phyloP scores from a whole-genome alignment of 2,888 invertebrate species.

The Erpobdella octoculata region DNA sequence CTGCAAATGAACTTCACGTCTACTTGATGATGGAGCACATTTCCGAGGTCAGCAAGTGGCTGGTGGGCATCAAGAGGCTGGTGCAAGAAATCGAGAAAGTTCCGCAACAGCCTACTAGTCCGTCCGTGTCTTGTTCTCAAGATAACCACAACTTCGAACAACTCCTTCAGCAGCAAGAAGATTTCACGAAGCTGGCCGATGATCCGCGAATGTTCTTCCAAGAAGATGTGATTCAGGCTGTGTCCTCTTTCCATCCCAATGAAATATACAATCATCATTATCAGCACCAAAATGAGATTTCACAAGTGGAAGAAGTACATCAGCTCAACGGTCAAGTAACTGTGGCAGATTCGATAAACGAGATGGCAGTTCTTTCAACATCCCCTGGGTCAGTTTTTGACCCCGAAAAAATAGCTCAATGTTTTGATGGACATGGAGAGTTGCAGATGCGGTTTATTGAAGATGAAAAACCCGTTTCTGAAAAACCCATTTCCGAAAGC shows the following conservation, averaged over 20 bases:
- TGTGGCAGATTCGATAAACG: neutral
- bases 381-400: neutral
- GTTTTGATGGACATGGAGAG: neutral
- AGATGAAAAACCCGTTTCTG: neutral
- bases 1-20: conserved; percentile 43
- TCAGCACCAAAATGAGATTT: neutral
- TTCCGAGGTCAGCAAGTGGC: conserved; percentile 46
- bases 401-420: neutral
- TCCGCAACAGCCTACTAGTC: conserved; percentile 32
- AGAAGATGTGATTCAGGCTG: neutral
- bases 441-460: neutral
- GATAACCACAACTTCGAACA: neutral
- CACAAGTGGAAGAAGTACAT: neutral
- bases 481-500: neutral
- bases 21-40: conserved; percentile 45
- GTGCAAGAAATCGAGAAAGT: conserved; percentile 41
- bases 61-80: conserved; percentile 46
- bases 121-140: conserved; percentile 29
- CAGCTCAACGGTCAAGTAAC: neutral
- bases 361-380: neutral
- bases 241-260: no score
- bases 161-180: neutral
- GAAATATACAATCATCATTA: no score
- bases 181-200: neutral
- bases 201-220: neutral